Evolutionary conservation across 2,113 vertebrate genomes (phyloP).

Genomic region (Cyanistes caeruleus): DNA sequence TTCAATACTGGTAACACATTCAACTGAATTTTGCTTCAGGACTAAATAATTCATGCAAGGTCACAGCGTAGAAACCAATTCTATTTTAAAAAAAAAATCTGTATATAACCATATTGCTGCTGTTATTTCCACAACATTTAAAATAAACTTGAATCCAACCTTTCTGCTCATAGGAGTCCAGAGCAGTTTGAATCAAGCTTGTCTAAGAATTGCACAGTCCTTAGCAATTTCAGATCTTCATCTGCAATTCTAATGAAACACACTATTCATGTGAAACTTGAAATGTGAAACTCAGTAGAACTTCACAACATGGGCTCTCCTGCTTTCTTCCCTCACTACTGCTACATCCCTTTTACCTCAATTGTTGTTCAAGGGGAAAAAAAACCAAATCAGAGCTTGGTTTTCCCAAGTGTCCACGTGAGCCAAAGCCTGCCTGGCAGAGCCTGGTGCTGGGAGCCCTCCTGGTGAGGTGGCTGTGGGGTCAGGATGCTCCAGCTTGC

Average conservation of each 20-base stretch:
- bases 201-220: not conserved
- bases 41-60: not conserved
- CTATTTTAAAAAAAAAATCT: not conserved
- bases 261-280: not conserved
- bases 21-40: constrained; percentile 11
- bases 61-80: not conserved
- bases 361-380: not conserved
- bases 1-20: not conserved
- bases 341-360: not conserved
- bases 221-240: not conserved
- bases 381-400: not conserved
- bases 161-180: not conserved
- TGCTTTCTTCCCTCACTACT: not conserved
- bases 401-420: not conserved
- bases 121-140: not conserved
- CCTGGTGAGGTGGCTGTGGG: not conserved
- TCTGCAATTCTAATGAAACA: not conserved
- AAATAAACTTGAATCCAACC: not conserved
- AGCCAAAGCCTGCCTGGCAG: not conserved
- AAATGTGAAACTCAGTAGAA: not conserved
- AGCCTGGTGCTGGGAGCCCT: not conserved
- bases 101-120: not conserved
- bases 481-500: not conserved
- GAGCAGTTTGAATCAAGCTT: not conserved
- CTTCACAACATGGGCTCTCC: not conserved